These are phyloP conservation scores for Philotrypesis tridentata DNA, from an alignment of 1,140 invertebrate species.

Conservation along the genomic window DNA sequence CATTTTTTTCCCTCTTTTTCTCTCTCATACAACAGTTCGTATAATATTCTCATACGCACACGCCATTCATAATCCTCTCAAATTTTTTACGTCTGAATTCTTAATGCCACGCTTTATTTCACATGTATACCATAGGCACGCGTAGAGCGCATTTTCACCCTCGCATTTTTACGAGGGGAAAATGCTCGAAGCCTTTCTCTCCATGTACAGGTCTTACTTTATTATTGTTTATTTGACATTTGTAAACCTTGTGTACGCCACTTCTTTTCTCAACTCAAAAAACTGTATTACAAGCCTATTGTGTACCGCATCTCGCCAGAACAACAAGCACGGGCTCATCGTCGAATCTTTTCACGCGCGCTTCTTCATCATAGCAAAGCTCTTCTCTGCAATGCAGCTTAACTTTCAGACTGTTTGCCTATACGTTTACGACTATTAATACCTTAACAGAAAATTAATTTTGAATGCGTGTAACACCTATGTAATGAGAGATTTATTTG, in stretches of 20 bases:
- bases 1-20: constrained; percentile 15
- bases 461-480: not conserved
- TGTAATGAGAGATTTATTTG: not conserved
- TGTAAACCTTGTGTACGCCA: not conserved
- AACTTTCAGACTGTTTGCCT: not conserved
- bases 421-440: not conserved
- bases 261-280: not conserved
- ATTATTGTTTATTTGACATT: not conserved
- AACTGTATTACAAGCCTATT: not conserved
- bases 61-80: not conserved
- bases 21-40: not conserved
- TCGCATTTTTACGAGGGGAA: not conserved
- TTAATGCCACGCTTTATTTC: constrained; percentile 51
- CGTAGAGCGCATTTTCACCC: constrained; percentile 25
- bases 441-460: not conserved
- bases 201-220: not conserved
- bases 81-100: not conserved
- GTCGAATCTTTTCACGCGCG: not conserved
- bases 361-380: not conserved
- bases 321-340: not conserved
- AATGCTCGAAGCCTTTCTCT: not conserved
- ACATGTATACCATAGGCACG: constrained; percentile 50
- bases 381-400: not conserved
- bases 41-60: not conserved
- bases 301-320: too few species aligned